A percentile compares a stretch with the other conserved stretches of the same genome.
These are phyloP conservation scores for Muraenolepis orangiensis DNA, from an alignment of 2,797 vertebrate species.

Conservation along the genomic window DNA sequence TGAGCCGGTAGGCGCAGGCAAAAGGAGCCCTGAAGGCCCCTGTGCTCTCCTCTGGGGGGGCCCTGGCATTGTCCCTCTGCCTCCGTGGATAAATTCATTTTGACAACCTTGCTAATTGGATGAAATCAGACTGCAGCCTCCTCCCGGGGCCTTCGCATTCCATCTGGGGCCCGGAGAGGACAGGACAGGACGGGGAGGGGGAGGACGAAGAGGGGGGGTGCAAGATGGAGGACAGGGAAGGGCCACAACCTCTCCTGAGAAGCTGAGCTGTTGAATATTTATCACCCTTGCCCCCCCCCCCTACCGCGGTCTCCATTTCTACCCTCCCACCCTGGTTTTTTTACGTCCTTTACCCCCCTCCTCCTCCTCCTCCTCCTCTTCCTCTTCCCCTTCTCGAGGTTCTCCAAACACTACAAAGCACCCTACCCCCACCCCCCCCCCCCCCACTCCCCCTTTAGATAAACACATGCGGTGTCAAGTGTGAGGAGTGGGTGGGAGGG, in stretches of 20 bases:
- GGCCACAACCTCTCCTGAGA: conserved; percentile 66
- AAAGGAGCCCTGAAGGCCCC: conserved; percentile 60
- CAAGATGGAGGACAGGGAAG: too few species aligned
- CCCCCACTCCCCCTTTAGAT: conserved; percentile 82
- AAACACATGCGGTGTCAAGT: conserved; percentile 99
- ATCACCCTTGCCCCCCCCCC: conserved; percentile 75
- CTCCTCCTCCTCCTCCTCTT: conserved; percentile 50
- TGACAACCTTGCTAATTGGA: conserved; percentile 99
- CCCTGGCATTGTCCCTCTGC: conserved; percentile 67
- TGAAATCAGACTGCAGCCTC: conserved; percentile 83
- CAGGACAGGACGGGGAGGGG: too few species aligned
- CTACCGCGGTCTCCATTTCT: conserved; percentile 43
- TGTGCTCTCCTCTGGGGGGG: conserved; percentile 62
- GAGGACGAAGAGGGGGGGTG: conserved; percentile 25
- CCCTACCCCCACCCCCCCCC: too few species aligned
- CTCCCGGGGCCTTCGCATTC: conserved; percentile 84
- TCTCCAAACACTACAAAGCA: conserved; percentile 77
- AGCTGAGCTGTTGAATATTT: conserved; percentile 88
- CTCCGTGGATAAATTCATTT: conserved; percentile 92
- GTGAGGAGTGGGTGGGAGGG: conserved; percentile 78
- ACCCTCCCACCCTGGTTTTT: conserved; percentile 59
- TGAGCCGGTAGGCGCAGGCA: conserved; percentile 59
- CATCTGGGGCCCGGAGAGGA: conserved; percentile 63
- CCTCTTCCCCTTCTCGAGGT: conserved; percentile 54
- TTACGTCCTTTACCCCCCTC: conserved; percentile 70